Percentiles rank a stretch among this genome's conserved stretches.
Evolutionary conservation across 2,888 invertebrate species (phyloP).

Genomic region (Muscina levida): DNA sequence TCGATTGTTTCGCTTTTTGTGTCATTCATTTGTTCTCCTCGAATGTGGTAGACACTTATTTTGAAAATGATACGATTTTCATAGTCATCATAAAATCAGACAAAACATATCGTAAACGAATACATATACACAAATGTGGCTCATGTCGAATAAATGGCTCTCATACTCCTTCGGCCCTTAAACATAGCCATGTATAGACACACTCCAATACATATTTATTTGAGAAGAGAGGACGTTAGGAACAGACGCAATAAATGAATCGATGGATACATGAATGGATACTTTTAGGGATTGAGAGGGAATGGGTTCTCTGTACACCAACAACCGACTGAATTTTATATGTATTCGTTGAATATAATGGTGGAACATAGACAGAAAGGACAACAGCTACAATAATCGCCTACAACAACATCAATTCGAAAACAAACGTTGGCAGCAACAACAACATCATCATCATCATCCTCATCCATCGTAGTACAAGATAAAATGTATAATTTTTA

Average conservation of each 20-base stretch:
- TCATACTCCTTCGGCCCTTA: background rate
- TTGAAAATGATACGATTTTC: conserved; percentile 54
- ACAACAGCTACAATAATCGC: conserved; percentile 35
- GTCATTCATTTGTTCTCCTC: conserved; percentile 5
- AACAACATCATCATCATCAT: background rate
- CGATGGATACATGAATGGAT: conserved; percentile 30
- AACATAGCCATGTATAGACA: background rate
- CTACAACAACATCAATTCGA: conserved; percentile 19
- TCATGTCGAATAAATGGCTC: background rate
- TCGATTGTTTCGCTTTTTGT: background rate
- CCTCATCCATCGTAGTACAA: background rate
- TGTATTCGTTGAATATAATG: conserved; percentile 42
- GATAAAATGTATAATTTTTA: background rate
- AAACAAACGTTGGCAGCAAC: background rate
- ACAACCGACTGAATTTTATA: background rate
- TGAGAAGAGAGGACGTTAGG: background rate
- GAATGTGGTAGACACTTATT: conserved; percentile 33
- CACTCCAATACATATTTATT: background rate
- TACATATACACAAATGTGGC: conserved; percentile 10
- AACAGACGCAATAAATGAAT: conserved; percentile 29
- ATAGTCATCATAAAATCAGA: conserved; percentile 40
- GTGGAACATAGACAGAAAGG: conserved; percentile 31
- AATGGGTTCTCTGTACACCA: background rate
- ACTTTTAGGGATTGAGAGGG: conserved; percentile 2
- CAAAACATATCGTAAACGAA: conserved; percentile 23